Percentiles rank a stretch among this genome's conserved stretches.
Conservation (phyloP, 2,888 invertebrate species). For the Coenonympha glycerion region DNA sequence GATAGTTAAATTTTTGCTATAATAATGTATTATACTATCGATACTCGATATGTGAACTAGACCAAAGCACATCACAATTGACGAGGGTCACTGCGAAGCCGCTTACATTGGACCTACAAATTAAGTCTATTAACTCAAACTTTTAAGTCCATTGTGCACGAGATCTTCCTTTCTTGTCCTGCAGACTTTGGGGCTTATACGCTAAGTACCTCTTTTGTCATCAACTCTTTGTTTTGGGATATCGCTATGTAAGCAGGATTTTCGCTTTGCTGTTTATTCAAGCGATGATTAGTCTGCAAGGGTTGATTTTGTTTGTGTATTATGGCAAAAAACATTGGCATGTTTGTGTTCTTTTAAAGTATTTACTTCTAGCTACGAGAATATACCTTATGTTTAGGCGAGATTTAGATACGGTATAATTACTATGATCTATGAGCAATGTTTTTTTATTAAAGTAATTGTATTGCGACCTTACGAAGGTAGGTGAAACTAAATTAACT, state of each 20-base stretch:
- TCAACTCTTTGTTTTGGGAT: conserved; percentile 60
- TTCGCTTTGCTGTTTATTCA: conserved; percentile 35
- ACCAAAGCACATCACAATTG: conserved; percentile 41
- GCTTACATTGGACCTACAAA: conserved; percentile 69
- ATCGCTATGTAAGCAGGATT: conserved; percentile 53
- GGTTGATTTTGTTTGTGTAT: conserved; percentile 13
- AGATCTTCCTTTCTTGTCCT: conserved; percentile 71
- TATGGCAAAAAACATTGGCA: background rate
- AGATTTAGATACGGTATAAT: no score
- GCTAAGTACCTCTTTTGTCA: conserved; percentile 69
- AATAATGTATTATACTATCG: no score
- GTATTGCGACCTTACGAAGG: no score
- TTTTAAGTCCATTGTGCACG: conserved; percentile 71
- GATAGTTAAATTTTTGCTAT: no score
- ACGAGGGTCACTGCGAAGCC: conserved; percentile 62
- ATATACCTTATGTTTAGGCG: no score
- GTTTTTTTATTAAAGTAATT: no score
- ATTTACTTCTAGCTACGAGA: no score
- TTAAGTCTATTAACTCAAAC: conserved; percentile 74
- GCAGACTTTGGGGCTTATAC: conserved; percentile 67
- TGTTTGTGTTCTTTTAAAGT: background rate
- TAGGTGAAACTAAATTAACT: no score
- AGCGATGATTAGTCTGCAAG: conserved; percentile 22
- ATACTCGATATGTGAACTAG: conserved; percentile 41
- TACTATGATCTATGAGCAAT: no score